Conservation (phyloP, 2,113 vertebrate genomes). For the Nymphicus hollandicus region DNA sequence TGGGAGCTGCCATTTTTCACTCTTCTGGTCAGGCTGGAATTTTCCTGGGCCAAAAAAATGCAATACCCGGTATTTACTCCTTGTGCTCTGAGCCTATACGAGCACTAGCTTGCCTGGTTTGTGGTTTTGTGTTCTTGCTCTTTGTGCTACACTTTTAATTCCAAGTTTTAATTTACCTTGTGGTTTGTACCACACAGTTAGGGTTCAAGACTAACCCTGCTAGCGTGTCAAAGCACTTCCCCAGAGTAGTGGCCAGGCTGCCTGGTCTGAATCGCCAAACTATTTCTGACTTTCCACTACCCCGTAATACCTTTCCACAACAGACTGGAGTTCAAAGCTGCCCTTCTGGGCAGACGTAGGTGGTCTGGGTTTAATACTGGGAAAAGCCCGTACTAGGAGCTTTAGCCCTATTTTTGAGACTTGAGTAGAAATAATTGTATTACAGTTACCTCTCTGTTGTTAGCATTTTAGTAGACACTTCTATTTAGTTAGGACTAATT, state of each 20-base stretch:
- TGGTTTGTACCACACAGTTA: background rate
- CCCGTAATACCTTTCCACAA: background rate
- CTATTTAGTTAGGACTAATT: background rate
- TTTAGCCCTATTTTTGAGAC: background rate
- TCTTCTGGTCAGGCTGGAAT: background rate
- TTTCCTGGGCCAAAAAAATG: background rate
- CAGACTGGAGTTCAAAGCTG: background rate
- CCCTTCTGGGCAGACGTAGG: rapidly evolving
- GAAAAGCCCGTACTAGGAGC: background rate
- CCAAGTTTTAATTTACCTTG: background rate
- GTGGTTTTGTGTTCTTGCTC: background rate
- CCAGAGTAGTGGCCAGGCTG: background rate
- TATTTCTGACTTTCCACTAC: background rate
- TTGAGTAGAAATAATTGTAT: background rate
- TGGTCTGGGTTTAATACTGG: background rate
- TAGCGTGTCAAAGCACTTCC: rapidly evolving
- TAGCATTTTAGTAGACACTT: background rate
- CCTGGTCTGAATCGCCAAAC: background rate
- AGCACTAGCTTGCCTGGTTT: background rate
- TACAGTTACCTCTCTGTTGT: background rate
- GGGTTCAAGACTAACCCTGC: background rate
- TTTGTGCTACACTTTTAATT: background rate
- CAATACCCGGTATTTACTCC: background rate
- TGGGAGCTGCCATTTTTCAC: background rate
- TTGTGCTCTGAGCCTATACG: rapidly evolving